These are phyloP conservation scores for Apostichopus japonicus DNA, from an alignment of 35 echinoderm and acorn worm species.

Conservation along the genomic window DNA sequence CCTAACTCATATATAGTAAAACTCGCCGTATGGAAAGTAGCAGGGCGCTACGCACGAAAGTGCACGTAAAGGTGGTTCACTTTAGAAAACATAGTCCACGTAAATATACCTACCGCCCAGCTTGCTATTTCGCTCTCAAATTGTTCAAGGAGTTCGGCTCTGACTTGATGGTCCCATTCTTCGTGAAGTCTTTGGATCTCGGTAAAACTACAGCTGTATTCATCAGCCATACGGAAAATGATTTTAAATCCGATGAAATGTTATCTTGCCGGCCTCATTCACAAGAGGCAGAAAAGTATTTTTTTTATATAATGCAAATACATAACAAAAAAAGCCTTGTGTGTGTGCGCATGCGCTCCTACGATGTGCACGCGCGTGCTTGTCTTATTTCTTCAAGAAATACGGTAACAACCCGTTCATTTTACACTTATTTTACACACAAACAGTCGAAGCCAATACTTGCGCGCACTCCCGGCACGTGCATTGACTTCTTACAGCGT, in stretches of 20 bases:
- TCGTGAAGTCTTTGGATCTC: not conserved
- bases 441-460: too few species aligned
- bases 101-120: not conserved
- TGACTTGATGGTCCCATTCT: conserved; percentile 18
- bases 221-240: not conserved
- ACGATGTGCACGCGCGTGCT: too few species aligned
- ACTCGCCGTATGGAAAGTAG: too few species aligned
- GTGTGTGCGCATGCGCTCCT: not conserved
- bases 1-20: too few species aligned
- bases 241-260: not conserved
- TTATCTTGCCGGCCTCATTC: not conserved
- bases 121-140: conserved; percentile 4
- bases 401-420: too few species aligned
- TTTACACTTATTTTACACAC: too few species aligned
- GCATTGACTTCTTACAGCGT: too few species aligned
- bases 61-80: too few species aligned
- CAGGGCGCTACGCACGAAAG: too few species aligned
- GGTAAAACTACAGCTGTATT: not conserved
- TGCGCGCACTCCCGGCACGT: too few species aligned
- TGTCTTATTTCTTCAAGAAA: too few species aligned
- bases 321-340: not conserved
- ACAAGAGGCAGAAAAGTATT: not conserved
- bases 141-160: not conserved
- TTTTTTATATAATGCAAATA: not conserved
- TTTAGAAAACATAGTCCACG: too few species aligned